Base-by-base conservation (phyloP, 2,888 invertebrate genomes). In the Xiphydria camelus region DNA sequence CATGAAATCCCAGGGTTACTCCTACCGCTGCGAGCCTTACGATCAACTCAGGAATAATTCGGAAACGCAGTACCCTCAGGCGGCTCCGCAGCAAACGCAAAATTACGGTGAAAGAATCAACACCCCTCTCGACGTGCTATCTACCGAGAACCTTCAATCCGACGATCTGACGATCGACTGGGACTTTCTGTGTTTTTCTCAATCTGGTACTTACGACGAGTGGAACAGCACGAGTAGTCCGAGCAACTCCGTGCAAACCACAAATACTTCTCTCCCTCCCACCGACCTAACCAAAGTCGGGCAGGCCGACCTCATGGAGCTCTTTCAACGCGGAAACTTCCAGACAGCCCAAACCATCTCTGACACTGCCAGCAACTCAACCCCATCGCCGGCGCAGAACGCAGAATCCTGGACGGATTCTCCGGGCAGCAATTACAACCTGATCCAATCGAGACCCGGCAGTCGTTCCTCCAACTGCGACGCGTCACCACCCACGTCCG, bases 351-450 rank as follows among this genome's bases (percentile, higher is more conserved):
- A 61, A 41, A 26, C 42, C 9, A 33, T 41, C 2, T 51, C 59
- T 6, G 57, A 63, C 10, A 23, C 44, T 10, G 47, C 42, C n/a
- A 55, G 49, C 23, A 42, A 43, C n/a, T 47, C 59, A 5, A 52
- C 56, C 7, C 41, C 40, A 6, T 42, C 45, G 3, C 32, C 45
- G 5, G 59, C 61, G 3, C 50, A 53, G n/a, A 40, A 41, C 5
- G 20, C 51, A 6, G 61, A 64, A 41, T 48, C 51, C 20, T 63
- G 61, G 60, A 56, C 64, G 3, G 62, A 66, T 45, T 66, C 63
- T 4, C 60, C 57, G 18, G 44, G 45, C 1, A 60, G 57, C 12
- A 55, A 59, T 33, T 53, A 48, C 31, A 60, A 62, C 38, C 41
- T 51, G 1, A 37, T 36, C 2, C 25, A 35, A 4, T 62, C 61